A percentile compares a stretch with the other conserved stretches of the same genome.
Evolutionary conservation across 2,888 invertebrate genomes (phyloP).

Genomic region (Dione vanillae): DNA sequence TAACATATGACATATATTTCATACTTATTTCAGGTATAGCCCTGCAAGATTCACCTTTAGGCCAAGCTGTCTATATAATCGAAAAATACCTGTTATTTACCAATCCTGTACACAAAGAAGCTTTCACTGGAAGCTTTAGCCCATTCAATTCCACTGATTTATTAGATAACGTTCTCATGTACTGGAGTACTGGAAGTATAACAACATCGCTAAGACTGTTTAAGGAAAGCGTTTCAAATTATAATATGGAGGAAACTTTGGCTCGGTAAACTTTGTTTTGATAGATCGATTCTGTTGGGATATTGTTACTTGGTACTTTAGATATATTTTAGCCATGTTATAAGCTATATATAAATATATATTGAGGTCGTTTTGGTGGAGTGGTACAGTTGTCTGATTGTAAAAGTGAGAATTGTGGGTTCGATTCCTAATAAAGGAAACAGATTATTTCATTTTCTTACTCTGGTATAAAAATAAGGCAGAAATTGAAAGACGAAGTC

Average conservation of each 20-base stretch:
- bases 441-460: too few species aligned
- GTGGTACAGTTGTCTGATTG: too few species aligned
- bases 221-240: slow-evolving; percentile 82
- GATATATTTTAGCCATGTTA: not conserved
- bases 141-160: slow-evolving; percentile 65
- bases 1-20: too few species aligned
- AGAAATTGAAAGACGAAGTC: too few species aligned
- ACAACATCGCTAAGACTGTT: slow-evolving; percentile 84
- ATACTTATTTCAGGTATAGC: slow-evolving; percentile 83
- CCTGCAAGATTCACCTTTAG: slow-evolving; percentile 91
- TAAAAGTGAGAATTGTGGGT: too few species aligned
- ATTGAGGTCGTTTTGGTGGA: too few species aligned
- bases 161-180: slow-evolving; percentile 82
- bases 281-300: not conserved
- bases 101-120: slow-evolving; percentile 79
- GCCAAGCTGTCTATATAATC: slow-evolving; percentile 93
- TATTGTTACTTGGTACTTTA: not conserved
- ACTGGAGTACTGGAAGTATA: slow-evolving; percentile 80
- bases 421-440: too few species aligned
- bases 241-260: slow-evolving; percentile 59
- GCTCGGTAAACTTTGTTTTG: slow-evolving; percentile 59
- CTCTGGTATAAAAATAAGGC: too few species aligned
- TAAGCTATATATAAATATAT: not conserved
- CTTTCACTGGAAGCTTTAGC: slow-evolving; percentile 86
- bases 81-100: slow-evolving; percentile 92